phyloP scores from a whole-genome alignment of 2,113 vertebrate genomes.

The Lepus timidus region DNA sequence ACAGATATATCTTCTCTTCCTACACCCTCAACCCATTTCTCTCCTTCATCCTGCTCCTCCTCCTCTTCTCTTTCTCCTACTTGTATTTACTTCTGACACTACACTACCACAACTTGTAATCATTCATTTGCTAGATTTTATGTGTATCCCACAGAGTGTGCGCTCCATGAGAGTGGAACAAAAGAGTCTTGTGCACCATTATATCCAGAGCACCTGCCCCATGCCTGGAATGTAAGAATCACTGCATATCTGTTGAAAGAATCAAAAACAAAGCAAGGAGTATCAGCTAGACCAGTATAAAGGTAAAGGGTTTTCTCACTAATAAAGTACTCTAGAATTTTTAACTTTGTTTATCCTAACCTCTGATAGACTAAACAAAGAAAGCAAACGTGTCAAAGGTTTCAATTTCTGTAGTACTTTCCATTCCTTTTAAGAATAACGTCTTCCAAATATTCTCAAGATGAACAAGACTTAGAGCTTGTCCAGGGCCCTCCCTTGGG shows the following conservation, averaged over 20 bases:
- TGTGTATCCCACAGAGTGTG: neutral
- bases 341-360: constrained; percentile 35
- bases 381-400: neutral
- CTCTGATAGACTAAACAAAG: constrained; percentile 2
- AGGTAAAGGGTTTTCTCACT: constrained; percentile 15
- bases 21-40: no score
- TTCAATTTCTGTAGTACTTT: neutral
- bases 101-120: neutral
- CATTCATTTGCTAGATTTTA: neutral
- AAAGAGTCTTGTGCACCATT: neutral
- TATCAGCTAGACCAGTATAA: neutral
- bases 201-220: neutral
- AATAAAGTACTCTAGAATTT: constrained; percentile 27
- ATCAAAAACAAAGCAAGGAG: constrained; percentile 23
- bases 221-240: neutral
- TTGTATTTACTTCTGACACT: neutral
- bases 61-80: no score
- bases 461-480: constrained; percentile 36
- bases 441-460: constrained; percentile 40
- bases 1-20: neutral
- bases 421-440: constrained; percentile 39
- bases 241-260: constrained; percentile 1
- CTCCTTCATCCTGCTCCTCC: neutral
- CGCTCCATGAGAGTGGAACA: neutral
- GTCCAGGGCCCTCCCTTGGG: neutral